Conservation (phyloP, 92 coral and sea anemone species). For the Nematostella vectensis region DNA sequence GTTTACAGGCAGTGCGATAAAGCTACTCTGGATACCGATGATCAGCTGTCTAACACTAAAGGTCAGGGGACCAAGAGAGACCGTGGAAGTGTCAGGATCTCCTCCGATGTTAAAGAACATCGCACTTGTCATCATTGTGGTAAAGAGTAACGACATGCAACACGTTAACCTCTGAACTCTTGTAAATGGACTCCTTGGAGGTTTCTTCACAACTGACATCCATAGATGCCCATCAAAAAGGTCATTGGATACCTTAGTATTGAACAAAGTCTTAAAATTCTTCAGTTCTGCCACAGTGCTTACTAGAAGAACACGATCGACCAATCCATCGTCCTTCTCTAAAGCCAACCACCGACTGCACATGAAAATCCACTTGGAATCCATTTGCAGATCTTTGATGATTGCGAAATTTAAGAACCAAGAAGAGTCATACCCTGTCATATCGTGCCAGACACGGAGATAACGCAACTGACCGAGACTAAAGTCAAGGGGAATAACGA, state of each 20-base stretch:
- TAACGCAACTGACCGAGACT: constrained; percentile 35
- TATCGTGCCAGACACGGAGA: constrained; percentile 49
- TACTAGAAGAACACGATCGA: constrained; percentile 36
- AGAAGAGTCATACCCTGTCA: constrained; percentile 36
- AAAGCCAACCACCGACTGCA: constrained; percentile 67
- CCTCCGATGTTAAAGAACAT: constrained; percentile 75
- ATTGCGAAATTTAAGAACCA: constrained; percentile 45
- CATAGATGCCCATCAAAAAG: constrained; percentile 70
- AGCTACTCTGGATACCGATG: constrained; percentile 67
- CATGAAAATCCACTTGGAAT: constrained; percentile 38
- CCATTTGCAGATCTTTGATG: constrained; percentile 25
- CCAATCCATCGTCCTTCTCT: constrained; percentile 60
- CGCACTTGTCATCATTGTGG: constrained; percentile 84
- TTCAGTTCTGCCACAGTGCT: constrained; percentile 36
- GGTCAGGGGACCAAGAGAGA: constrained; percentile 52
- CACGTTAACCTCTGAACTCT: constrained; percentile 79
- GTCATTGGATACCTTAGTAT: constrained; percentile 48
- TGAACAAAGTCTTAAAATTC: constrained; percentile 46
- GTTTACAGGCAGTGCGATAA: constrained; percentile 49
- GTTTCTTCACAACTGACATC: constrained; percentile 64
- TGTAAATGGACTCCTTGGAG: constrained; percentile 65
- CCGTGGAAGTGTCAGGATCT: constrained; percentile 33
- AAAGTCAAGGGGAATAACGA: constrained; percentile 29
- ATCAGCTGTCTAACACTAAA: constrained; percentile 50
- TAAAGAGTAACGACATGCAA: constrained; percentile 58